Percentiles rank a stretch among this genome's conserved stretches.
These are phyloP conservation scores for Tamias sibiricus DNA, from an alignment of 2,113 vertebrate species.

Conservation along the genomic window DNA sequence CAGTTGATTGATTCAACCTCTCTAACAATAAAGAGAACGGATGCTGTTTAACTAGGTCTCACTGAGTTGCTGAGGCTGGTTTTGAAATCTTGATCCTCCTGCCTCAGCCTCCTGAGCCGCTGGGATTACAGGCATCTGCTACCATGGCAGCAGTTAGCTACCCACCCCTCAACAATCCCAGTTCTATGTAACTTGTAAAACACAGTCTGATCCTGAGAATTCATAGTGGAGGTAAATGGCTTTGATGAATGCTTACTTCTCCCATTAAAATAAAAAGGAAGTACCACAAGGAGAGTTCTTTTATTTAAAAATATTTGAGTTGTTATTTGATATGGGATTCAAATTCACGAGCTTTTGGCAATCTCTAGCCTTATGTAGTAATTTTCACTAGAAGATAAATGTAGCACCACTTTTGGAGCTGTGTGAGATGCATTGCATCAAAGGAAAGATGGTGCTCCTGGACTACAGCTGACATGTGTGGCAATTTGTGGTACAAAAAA, in stretches of 20 bases:
- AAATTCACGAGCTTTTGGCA: slow-evolving; percentile 2
- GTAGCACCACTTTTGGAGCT: neutral
- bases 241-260: slow-evolving; percentile 16
- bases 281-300: neutral
- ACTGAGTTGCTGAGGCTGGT: no score
- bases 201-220: neutral
- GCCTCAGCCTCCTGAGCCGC: no score
- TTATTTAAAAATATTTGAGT: neutral
- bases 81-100: no score
- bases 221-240: neutral
- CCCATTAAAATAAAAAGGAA: slow-evolving; percentile 53
- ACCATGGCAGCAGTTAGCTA: no score
- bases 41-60: slow-evolving; percentile 45
- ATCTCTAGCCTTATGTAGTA: neutral
- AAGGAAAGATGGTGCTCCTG: neutral
- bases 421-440: neutral
- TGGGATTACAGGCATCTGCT: no score
- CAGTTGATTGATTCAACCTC: slow-evolving; percentile 75
- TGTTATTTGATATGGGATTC: slow-evolving; percentile 17
- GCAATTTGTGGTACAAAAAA: neutral
- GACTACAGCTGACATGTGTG: neutral
- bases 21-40: slow-evolving; percentile 65
- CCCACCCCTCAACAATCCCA: no score
- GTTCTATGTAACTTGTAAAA: slow-evolving; percentile 28
- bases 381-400: neutral